Base-by-base conservation (phyloP, 2,113 vertebrate species). In the Pseudorasbora parva region DNA sequence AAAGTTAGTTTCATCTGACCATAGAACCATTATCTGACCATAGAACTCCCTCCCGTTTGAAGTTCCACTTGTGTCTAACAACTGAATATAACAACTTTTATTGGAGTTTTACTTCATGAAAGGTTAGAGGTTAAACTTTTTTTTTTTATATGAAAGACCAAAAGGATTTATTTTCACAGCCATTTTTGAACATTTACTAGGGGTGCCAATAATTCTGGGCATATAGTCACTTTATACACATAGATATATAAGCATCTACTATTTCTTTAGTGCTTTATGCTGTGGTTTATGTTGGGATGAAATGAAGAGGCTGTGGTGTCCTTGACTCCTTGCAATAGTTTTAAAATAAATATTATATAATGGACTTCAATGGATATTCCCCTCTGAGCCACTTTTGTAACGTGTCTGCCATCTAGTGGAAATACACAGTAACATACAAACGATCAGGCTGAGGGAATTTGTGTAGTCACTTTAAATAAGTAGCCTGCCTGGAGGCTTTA, bases 371-470 rank as follows among this genome's bases (percentile, higher is more conserved):
- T 41, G 33, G 11, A 8, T 30, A 11, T n/a, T 30, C 2, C 47
- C 23, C 12, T 8, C 17, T 17, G 7, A 47, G 4, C 7, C 27
- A 59, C 41, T 71, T 27, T 17, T 79, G 25, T 23, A 14, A 78
- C 69, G 17, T 27, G 33, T 14, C 30, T 59, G 75, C 8, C 64
- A 80, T 81, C 84, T 74, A 75, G 84, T 54, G 84, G 83, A 9
- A 19, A 3, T 14, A 83, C 2, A 64, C 25, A 66, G n/a, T 47
- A 75, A 57, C n/a, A 78, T 17, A 25, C 47, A 51, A 27, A 51
- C 5, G 4, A 43, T n/a, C 2, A 37, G 17, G 15, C 33, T 5
- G 17, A 11, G 64, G 30, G 62, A 73, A 71, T 45, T 37, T 71
- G 9, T 54, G 12, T 14, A 25, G 59, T 43, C 43, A 43, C 2